These are phyloP conservation scores for Planococcus citri DNA, from an alignment of 1,140 invertebrate species.

Conservation along the genomic window DNA sequence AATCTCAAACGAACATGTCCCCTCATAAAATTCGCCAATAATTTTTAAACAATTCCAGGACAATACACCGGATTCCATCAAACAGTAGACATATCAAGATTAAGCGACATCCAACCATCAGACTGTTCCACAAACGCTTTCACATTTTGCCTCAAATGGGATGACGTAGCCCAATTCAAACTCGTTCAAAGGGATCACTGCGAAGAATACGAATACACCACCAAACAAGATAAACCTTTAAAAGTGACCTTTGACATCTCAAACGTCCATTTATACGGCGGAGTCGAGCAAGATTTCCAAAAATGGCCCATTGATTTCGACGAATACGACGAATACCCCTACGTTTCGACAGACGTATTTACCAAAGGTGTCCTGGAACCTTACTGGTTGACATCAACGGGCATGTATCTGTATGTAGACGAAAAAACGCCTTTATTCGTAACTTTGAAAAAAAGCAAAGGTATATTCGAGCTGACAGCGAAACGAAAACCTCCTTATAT, in stretches of 20 bases:
- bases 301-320: conserved; percentile 23
- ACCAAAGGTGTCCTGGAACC: conserved; percentile 25
- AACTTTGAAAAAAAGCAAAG: conserved; percentile 36
- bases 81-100: neutral
- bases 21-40: neutral
- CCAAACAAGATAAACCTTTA: neutral
- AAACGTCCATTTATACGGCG: conserved; percentile 23
- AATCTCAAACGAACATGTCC: too few relatives aligned
- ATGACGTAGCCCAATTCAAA: neutral
- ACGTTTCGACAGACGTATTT: conserved; percentile 15
- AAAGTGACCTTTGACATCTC: neutral
- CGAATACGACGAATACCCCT: conserved; percentile 14
- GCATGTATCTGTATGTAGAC: conserved; percentile 24
- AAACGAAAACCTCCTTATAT: conserved; percentile 14
- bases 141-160: neutral
- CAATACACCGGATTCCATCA: neutral
- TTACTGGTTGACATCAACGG: conserved; percentile 25
- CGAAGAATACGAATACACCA: neutral
- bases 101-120: neutral
- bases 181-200: neutral
- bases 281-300: conserved; percentile 22
- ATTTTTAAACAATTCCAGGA: neutral
- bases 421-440: conserved; percentile 24
- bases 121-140: neutral
- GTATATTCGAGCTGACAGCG: neutral